Evolutionary conservation across 2,888 invertebrate genomes (phyloP).

Genomic region (Pachycephus smyrnensis): DNA sequence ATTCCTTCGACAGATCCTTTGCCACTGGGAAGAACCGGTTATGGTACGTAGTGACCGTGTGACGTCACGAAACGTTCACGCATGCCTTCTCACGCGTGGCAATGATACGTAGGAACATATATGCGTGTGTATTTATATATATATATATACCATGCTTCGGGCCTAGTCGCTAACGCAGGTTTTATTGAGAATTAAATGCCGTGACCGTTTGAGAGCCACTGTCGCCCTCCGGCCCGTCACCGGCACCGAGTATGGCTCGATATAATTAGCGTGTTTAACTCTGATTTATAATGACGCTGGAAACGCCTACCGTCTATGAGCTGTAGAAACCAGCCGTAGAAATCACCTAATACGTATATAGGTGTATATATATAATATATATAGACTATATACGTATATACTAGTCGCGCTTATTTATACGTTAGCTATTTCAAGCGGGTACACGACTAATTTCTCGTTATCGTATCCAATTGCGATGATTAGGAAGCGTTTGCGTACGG

Average conservation of each 20-base stretch:
- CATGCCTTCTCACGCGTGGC: not conserved
- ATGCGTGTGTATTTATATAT: no score
- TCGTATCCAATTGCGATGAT: slow-evolving; percentile 29
- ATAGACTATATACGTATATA: no score
- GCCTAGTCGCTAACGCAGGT: not conserved
- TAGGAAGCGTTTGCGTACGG: not conserved
- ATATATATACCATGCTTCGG: no score
- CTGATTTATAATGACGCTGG: slow-evolving; percentile 61
- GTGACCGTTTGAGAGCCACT: slow-evolving; percentile 35
- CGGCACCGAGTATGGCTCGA: slow-evolving; percentile 41
- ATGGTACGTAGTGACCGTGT: not conserved
- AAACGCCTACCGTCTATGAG: slow-evolving; percentile 57
- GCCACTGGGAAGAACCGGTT: not conserved
- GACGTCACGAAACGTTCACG: not conserved
- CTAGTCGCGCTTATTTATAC: not conserved
- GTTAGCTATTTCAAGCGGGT: not conserved
- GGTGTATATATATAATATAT: not conserved
- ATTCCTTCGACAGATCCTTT: not conserved
- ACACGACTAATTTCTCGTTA: slow-evolving; percentile 34
- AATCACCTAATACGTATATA: not conserved
- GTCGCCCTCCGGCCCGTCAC: slow-evolving; percentile 33
- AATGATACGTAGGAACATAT: no score
- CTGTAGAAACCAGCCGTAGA: slow-evolving; percentile 19
- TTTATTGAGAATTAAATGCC: not conserved
- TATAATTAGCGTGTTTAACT: slow-evolving; percentile 62